Evolutionary conservation across 2,797 vertebrate genomes (phyloP), one percentile per base, ranked within the genome.

Genomic region (Enteromius trimaculatus): DNA sequence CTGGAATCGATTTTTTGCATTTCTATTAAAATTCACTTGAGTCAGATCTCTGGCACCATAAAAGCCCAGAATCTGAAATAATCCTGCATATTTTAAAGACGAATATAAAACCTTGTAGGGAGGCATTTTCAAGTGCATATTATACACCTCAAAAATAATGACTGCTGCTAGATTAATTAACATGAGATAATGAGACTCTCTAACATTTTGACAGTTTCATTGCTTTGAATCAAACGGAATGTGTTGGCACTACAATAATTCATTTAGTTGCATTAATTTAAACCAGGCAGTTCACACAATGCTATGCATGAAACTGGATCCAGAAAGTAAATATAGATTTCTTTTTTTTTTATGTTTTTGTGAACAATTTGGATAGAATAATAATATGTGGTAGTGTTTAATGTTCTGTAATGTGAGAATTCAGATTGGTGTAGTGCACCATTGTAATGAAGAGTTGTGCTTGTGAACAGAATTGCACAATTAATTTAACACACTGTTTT

Each of bases 11-110:
- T 74, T 81, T 64, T 64, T 21, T 77, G 39, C 14, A 14, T 34
- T 72, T 81, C 58, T 21, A 65, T 74, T 74, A 37, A 81, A 74
- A 81, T 81, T 65, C 55, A 81, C 55, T 49, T 23, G 55, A 74
- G 55, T 81, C 80, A 81, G 55, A 64, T 17, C 21, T 37, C 69
- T 65, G 66, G 58, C 42, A 23, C 11, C 6, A 60, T 58, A 47
- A 80, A 60, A 29, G 44, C 62, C 29, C 29, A 23, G 62, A 6
- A 68, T 53, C 8, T 53, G 3, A 70, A 55, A 42, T 9, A 80
- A 39, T 17, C 13, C 47, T 42, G 31, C 31, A 55, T 68, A 53
- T 37, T 34, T 19, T 37, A 37, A 51, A 53, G n/a, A 17, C 4
- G 39, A 26, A 55, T 69, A 6, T 29, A 26, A 42, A 70, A 80